These are phyloP conservation scores for Leptinotarsa haldemani DNA, from an alignment of 2,888 invertebrate genomes.

Conservation along the genomic window DNA sequence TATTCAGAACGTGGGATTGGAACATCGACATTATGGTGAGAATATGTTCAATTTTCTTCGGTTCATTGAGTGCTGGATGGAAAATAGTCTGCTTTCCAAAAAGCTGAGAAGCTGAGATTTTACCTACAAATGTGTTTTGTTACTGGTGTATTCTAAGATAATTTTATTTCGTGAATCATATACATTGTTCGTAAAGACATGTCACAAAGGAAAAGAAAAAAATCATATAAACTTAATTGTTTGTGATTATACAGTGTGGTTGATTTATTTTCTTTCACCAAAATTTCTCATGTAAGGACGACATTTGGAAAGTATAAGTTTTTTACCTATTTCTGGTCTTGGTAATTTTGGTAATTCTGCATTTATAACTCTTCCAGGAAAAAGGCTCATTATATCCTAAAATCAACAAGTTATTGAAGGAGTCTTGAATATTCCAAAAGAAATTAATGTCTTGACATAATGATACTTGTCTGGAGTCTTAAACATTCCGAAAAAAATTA, in stretches of 20 bases:
- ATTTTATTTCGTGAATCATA: too few relatives aligned
- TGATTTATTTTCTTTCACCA: too few relatives aligned
- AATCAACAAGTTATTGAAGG: constrained; percentile 12
- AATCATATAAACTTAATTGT: too few relatives aligned
- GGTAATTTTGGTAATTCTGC: constrained; percentile 77
- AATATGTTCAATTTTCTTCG: constrained; percentile 68
- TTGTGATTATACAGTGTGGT: too few relatives aligned
- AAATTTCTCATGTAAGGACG: too few relatives aligned
- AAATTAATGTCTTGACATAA: neutral
- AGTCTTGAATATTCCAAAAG: neutral
- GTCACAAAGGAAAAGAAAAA: too few relatives aligned
- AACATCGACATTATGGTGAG: constrained; percentile 73
- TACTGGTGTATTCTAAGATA: too few relatives aligned
- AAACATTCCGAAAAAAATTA: too few relatives aligned
- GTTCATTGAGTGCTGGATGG: constrained; percentile 71
- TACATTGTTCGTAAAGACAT: too few relatives aligned
- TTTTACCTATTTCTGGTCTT: constrained; percentile 73
- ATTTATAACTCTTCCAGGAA: constrained; percentile 75
- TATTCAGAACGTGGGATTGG: constrained; percentile 75
- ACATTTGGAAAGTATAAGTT: neutral
- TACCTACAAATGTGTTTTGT: constrained; percentile 26
- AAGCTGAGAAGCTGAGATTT: constrained; percentile 64
- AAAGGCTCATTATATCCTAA: constrained; percentile 68
- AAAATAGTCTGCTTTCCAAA: constrained; percentile 70
- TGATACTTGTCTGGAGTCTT: too few relatives aligned